Conservation (phyloP, 2,113 vertebrate species). For the Muntiacus reevesi region DNA sequence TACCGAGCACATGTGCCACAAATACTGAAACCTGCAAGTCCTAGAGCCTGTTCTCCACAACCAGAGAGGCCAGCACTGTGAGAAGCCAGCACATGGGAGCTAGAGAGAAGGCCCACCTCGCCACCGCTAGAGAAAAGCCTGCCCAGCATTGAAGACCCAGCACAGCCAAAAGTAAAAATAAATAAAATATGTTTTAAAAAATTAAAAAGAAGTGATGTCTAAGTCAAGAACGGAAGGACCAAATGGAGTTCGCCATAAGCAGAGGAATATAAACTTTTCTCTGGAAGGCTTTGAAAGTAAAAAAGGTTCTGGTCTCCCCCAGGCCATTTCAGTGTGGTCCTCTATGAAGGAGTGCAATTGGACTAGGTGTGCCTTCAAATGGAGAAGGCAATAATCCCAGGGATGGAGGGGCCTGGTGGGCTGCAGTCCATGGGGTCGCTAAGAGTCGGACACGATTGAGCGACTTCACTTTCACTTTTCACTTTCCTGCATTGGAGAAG, state of each 20-base stretch:
- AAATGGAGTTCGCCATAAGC: neutral
- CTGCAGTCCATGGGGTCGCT: too few relatives aligned
- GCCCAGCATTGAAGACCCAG: neutral
- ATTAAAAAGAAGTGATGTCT: neutral
- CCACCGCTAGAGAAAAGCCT: neutral
- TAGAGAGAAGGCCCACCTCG: neutral
- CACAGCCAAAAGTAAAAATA: neutral
- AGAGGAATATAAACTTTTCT: neutral
- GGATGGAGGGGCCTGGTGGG: too few relatives aligned
- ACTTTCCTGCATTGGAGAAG: too few relatives aligned
- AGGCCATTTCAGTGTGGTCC: neutral
- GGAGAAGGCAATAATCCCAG: too few relatives aligned
- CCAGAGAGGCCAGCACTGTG: neutral
- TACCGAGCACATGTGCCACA: neutral
- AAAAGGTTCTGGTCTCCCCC: neutral
- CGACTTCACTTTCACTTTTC: too few relatives aligned
- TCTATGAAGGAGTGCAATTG: neutral
- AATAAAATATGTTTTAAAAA: neutral
- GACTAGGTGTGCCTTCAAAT: neutral
- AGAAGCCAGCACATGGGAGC: neutral
- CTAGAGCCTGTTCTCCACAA: neutral
- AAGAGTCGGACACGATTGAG: too few relatives aligned
- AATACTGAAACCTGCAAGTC: fast-evolving
- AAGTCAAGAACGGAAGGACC: neutral
- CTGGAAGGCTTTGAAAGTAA: neutral